A percentile compares a stretch with the other conserved stretches of the same genome.
These are phyloP conservation scores for Drosophila santomea DNA, from an alignment of 1,140 invertebrate species.

Conservation along the genomic window DNA sequence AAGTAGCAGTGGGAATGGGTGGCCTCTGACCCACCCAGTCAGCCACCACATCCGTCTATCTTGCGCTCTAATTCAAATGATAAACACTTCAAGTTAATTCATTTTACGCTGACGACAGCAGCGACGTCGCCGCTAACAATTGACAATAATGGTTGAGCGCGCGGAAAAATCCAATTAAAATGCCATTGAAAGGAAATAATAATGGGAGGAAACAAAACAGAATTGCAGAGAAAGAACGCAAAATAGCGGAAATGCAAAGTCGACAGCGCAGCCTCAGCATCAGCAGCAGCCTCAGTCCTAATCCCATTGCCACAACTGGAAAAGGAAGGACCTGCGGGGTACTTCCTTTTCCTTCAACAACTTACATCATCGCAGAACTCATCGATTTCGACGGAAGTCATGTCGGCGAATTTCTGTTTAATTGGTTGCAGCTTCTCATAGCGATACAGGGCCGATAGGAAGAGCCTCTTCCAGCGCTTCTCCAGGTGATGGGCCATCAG, in stretches of 20 bases:
- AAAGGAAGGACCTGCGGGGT: slow-evolving; percentile 13
- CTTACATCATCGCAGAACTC: slow-evolving; percentile 88
- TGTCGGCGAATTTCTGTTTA: slow-evolving; percentile 91
- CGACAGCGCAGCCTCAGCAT: slow-evolving; percentile 20
- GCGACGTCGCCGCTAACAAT: slow-evolving; percentile 68
- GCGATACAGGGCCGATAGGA: slow-evolving; percentile 88
- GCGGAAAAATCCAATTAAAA: slow-evolving; percentile 85
- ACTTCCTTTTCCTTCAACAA: slow-evolving; percentile 26
- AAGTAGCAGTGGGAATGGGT: slow-evolving; percentile 8
- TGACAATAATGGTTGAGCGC: slow-evolving; percentile 82
- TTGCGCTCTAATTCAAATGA: slow-evolving; percentile 77
- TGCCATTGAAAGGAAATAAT: slow-evolving; percentile 84
- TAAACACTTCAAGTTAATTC: slow-evolving; percentile 85
- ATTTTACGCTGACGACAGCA: slow-evolving; percentile 75
- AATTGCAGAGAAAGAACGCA: slow-evolving; percentile 67
- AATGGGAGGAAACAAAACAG: slow-evolving; percentile 83
- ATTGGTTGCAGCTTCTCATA: slow-evolving; percentile 89
- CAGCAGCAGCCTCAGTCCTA: slow-evolving; percentile 10
- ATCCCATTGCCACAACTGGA: slow-evolving; percentile 7
- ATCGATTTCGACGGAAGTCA: slow-evolving; percentile 90
- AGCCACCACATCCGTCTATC: slow-evolving; percentile 13
- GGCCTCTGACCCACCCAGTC: background rate
- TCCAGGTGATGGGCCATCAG: slow-evolving; percentile 87
- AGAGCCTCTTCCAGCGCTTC: slow-evolving; percentile 89
- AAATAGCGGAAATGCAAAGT: slow-evolving; percentile 77